These are phyloP conservation scores for Pygoscelis adeliae DNA, from an alignment of 2,113 vertebrate species.

Conservation along the genomic window DNA sequence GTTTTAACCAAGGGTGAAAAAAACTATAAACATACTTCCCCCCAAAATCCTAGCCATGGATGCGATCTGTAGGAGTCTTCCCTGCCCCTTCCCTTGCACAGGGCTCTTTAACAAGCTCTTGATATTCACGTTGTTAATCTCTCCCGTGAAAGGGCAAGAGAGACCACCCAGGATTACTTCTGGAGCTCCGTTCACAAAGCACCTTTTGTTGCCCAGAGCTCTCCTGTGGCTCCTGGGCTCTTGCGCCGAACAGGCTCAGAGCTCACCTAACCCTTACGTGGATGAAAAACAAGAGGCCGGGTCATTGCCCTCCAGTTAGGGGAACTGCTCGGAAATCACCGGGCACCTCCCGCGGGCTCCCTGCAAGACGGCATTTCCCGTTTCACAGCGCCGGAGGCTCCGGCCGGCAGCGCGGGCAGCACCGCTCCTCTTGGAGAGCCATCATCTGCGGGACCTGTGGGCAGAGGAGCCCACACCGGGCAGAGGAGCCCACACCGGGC, in stretches of 20 bases:
- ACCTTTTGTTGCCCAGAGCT: not conserved
- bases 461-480: not conserved
- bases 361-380: accelerated
- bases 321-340: not conserved
- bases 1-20: not conserved
- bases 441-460: accelerated
- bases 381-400: not conserved
- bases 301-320: not conserved
- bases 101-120: not conserved
- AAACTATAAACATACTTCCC: not conserved
- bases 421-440: not conserved
- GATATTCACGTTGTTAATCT: not conserved
- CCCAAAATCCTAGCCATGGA: not conserved
- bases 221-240: not conserved
- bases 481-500: not conserved
- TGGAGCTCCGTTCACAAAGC: conserved; percentile 1
- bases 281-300: not conserved
- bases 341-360: not conserved
- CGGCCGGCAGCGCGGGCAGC: not conserved
- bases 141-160: not conserved
- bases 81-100: not conserved
- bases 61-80: not conserved
- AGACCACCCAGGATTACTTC: conserved; percentile 27
- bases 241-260: accelerated
- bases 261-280: not conserved